Base-by-base conservation (phyloP, 2,113 vertebrate genomes). In the Cyrtonyx montezumae region DNA sequence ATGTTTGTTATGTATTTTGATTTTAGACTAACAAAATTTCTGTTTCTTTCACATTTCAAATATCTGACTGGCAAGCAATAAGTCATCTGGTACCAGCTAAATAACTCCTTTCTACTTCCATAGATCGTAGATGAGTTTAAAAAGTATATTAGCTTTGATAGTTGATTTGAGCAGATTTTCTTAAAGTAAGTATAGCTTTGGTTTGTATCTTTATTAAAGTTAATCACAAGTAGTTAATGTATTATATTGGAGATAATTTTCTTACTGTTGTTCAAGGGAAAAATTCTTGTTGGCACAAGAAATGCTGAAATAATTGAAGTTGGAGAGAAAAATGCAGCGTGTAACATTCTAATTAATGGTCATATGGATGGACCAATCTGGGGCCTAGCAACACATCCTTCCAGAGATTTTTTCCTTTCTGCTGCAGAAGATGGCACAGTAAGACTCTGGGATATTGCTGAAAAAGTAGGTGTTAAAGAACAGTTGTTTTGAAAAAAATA, bases 281-380 rank as follows among this genome's bases (percentile, higher is more conserved):
- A 99, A 96, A 99, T 99, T 96, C 97, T 99, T 0, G 99, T 99
- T 88, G 99, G 99, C 46, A 99, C 99, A 78, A 98, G 98, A 80
- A 99, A 99, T 73, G 99, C 99, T 4, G 99, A 99, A 98, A 99
- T 99, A 83, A 99, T 99, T 14, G 99, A 99, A 96, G 99, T 99
- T 70, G 99, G 99, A 90, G 99, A 99, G 97, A 99, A 99, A 95
- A 99, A 99, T 21, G 99, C 99, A 82, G 99, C 98, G 2, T 99
- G 99, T 97, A 99, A 98, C 93, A 98, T 99, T 93, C 91, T 99
- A 87, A 99, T 99, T 91, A 99, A 98, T 46, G 98, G 99, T 53
- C 99, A 99, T 84, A 98, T 99, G 98, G 99, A 99, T 34, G 99
- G 99, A 48, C 99, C 99, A 0, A 98, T 99, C 93, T 99, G 99